phyloP scores from a whole-genome alignment of 2,113 vertebrate species.

The Plectropomus leopardus region DNA sequence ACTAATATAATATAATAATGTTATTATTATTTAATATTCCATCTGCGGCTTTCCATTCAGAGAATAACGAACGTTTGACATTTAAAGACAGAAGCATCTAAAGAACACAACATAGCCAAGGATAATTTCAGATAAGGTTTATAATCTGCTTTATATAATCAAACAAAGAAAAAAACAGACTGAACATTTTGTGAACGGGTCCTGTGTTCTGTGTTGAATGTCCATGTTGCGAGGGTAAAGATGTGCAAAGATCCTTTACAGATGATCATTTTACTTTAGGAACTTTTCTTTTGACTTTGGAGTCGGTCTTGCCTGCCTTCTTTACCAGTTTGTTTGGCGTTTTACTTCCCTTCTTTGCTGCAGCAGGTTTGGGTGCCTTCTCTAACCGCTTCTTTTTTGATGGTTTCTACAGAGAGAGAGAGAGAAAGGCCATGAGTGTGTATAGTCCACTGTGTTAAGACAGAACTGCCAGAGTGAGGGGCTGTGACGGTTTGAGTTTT shows the following conservation, averaged over 20 bases:
- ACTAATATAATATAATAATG: too few relatives aligned
- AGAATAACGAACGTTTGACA: too few relatives aligned
- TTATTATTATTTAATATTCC: too few relatives aligned
- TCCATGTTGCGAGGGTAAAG: conserved; percentile 18
- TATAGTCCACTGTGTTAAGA: rapidly evolving
- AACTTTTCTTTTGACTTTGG: conserved; percentile 66
- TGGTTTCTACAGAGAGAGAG: conserved; percentile 30
- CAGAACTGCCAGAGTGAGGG: background rate
- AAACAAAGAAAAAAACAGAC: background rate
- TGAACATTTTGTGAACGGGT: conserved; percentile 20
- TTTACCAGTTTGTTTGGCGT: conserved; percentile 46
- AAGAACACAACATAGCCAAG: conserved; percentile 4
- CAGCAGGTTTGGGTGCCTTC: conserved; percentile 55
- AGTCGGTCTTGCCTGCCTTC: conserved; percentile 43
- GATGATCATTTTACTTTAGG: conserved; percentile 64
- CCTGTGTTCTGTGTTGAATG: conserved; percentile 26
- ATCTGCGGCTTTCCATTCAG: too few relatives aligned
- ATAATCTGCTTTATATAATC: conserved; percentile 17
- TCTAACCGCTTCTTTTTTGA: conserved; percentile 67
- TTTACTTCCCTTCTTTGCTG: conserved; percentile 50
- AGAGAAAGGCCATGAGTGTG: background rate
- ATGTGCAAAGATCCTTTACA: background rate
- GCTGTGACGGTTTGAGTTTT: too few relatives aligned
- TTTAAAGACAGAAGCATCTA: too few relatives aligned
- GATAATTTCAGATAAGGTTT: conserved; percentile 6